Evolutionary conservation across 2,888 invertebrate genomes (phyloP), one percentile per base, ranked within the genome.

Genomic region (Patella depressa): DNA sequence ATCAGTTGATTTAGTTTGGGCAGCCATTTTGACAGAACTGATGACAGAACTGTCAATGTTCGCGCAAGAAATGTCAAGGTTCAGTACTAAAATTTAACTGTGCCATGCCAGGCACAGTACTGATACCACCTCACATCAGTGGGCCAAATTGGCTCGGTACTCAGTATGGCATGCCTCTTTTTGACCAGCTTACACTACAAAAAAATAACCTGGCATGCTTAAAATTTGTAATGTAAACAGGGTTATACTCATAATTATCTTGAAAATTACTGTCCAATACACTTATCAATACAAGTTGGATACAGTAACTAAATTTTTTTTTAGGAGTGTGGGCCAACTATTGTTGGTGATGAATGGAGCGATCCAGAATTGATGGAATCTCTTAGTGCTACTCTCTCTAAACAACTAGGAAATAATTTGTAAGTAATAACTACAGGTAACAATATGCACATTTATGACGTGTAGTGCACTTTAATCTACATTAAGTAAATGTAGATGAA

Each of bases 281-380:
- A 45, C 45, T 45, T 45, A 9, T 45, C 45, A 45, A 5, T 45
- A 45, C 45, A 45, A 45, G 45, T 45, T 9, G 0, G 45, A 45
- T 45, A 19, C 53, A 1, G n/a, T 29, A 54, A n/a, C 55, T 45
- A 53, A 69, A 73, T 59, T 24, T 77, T 78, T 74, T 83, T 81
- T 53, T 74, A 91, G 91, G 90, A 92, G 83, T 86, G 83, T 84
- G 93, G 93, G 2, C 93, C 93, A 9, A 92, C 92, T 45, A 86
- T 89, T 78, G 92, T 92, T 57, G 93, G 93, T n/a, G 93, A 93
- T 88, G 91, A 91, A 77, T 87, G 89, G 83, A 90, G 91, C 84
- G 92, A 93, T 79, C 86, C 87, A 4, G 88, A 89, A 34, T 80
- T 93, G 69, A 92, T 92, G 92, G 82, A 86, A 53, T 87, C 88